These are phyloP conservation scores for Spongilla lacustris DNA, from an alignment of 37 sponge, comb jelly and placozoan genomes.

Conservation along the genomic window DNA sequence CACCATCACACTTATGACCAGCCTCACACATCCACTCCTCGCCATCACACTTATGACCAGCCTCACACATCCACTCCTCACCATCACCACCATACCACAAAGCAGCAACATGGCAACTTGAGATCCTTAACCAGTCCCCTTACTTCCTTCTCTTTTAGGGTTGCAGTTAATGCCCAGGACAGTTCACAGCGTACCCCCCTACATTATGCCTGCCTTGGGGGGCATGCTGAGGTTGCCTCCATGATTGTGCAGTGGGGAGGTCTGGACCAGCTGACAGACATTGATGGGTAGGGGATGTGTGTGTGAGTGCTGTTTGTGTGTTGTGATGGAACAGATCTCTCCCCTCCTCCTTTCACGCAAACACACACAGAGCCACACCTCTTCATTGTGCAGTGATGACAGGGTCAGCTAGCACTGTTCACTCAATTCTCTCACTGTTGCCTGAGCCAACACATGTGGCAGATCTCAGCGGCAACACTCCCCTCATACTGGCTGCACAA, in stretches of 20 bases:
- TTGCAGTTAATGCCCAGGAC: constrained; percentile 69
- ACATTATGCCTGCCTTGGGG: constrained; percentile 59
- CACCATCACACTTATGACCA: no score
- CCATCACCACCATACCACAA: not conserved
- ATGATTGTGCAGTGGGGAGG: constrained; percentile 49
- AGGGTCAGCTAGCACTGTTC: constrained; percentile 24
- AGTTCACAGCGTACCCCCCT: constrained; percentile 62
- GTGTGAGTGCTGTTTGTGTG: not conserved
- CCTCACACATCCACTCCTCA: no score
- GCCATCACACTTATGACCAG: no score
- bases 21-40: no score
- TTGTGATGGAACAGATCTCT: not conserved
- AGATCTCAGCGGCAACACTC: constrained; percentile 53
- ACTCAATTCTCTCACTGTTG: constrained; percentile 17
- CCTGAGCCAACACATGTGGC: constrained; percentile 46
- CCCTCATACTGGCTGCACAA: constrained; percentile 66
- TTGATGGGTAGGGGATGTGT: constrained; percentile 22
- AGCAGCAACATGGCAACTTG: not conserved
- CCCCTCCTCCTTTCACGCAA: not conserved
- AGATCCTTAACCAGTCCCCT: no score
- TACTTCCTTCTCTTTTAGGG: not conserved
- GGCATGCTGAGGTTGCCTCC: constrained; percentile 27
- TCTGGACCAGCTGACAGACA: constrained; percentile 65
- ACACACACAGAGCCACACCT: constrained; percentile 43
- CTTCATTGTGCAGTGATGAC: constrained; percentile 80